Conservation (phyloP, 2,113 vertebrate species). For the Zosterops japonicus region DNA sequence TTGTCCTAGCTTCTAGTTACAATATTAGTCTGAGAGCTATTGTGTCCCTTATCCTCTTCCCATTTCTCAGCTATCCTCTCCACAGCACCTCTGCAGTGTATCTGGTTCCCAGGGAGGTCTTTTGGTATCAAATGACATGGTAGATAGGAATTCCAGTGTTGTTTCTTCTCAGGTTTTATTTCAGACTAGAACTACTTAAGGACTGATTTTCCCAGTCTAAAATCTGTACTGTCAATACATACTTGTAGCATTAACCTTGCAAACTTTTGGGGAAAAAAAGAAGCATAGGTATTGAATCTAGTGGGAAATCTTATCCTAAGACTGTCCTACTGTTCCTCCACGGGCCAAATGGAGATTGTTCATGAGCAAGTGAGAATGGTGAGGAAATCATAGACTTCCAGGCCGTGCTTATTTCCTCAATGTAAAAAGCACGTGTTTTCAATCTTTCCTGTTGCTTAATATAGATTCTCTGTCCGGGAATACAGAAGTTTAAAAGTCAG, state of each 20-base stretch:
- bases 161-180: neutral
- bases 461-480: neutral
- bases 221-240: accelerated
- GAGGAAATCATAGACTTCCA: neutral
- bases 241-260: neutral
- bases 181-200: neutral
- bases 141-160: neutral
- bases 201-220: neutral
- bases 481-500: neutral
- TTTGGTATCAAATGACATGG: no score
- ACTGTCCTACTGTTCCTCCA: accelerated
- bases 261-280: neutral
- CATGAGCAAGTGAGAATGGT: neutral
- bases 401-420: neutral
- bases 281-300: neutral
- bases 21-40: no score
- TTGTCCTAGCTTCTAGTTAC: no score
- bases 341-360: neutral
- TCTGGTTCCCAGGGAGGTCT: neutral
- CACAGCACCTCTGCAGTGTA: neutral
- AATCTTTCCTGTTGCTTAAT: neutral
- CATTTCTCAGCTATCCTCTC: no score
- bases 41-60: no score
- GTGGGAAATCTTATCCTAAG: neutral
- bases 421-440: neutral